A percentile compares a stretch with the other conserved stretches of the same genome.
These are phyloP conservation scores for Sussaba pulchella DNA, from an alignment of 2,888 invertebrate species.

Conservation along the genomic window DNA sequence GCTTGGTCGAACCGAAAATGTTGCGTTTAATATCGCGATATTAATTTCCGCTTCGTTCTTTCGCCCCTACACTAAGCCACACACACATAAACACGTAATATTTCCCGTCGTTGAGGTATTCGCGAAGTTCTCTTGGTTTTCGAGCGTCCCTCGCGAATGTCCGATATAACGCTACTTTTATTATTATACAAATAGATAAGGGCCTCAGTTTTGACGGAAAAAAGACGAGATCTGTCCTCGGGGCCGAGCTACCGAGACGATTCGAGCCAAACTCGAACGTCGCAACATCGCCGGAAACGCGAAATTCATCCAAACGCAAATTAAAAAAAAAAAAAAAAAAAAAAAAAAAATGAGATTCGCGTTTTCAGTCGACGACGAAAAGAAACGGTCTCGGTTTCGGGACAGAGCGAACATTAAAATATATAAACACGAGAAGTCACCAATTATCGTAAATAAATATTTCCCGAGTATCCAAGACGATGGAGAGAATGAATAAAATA, in stretches of 20 bases:
- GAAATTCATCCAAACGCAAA: conserved; percentile 10
- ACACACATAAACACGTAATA: neutral
- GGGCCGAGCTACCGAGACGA: conserved; percentile 18
- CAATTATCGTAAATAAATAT: conserved; percentile 76
- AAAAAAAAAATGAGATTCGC: too few species aligned
- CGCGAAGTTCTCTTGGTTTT: conserved; percentile 65
- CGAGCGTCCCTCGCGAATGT: conserved; percentile 75
- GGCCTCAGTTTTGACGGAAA: conserved; percentile 78
- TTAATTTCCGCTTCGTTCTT: conserved; percentile 17
- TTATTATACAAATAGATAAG: conserved; percentile 80
- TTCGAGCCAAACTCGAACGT: neutral
- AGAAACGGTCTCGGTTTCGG: conserved; percentile 58
- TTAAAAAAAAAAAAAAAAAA: conserved; percentile 12
- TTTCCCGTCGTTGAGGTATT: conserved; percentile 23
- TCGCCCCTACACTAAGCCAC: neutral
- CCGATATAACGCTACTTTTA: conserved; percentile 79
- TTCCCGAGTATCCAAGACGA: conserved; percentile 71
- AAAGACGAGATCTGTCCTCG: conserved; percentile 77
- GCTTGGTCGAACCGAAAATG: conserved; percentile 23
- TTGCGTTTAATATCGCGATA: conserved; percentile 8
- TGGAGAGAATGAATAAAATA: conserved; percentile 18
- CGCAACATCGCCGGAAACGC: neutral
- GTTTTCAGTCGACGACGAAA: neutral
- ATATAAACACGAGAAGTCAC: conserved; percentile 79
- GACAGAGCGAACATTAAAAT: conserved; percentile 77